These are phyloP conservation scores for Lochmaea capreae DNA, from an alignment of 2,888 invertebrate genomes.

Conservation along the genomic window DNA sequence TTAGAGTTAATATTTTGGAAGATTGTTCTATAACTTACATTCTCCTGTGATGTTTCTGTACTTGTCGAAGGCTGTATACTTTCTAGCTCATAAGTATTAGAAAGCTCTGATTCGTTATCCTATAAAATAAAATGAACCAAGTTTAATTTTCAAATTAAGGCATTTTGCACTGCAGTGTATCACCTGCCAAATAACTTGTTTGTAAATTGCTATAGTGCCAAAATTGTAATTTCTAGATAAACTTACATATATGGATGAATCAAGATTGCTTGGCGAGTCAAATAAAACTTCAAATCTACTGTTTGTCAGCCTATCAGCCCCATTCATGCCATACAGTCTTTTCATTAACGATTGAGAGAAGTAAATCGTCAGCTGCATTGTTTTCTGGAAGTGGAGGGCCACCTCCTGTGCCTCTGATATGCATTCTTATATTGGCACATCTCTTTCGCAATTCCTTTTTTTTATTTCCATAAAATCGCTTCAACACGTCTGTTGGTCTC, in stretches of 20 bases:
- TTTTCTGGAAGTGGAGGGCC: constrained; percentile 30
- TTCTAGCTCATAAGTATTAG: background rate
- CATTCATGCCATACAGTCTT: background rate
- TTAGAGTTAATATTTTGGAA: too few species aligned
- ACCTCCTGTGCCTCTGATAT: constrained; percentile 25
- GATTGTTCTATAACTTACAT: constrained; percentile 10
- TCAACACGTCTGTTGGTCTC: constrained; percentile 24
- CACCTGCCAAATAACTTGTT: constrained; percentile 6
- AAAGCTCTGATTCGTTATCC: background rate
- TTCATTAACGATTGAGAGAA: too few species aligned
- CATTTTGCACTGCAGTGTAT: background rate
- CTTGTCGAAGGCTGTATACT: background rate
- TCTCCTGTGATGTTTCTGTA: constrained; percentile 4
- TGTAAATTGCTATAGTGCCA: constrained; percentile 5
- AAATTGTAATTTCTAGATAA: too few species aligned
- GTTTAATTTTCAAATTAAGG: constrained; percentile 2
- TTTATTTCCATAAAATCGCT: constrained; percentile 28
- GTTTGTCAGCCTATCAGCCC: constrained; percentile 12
- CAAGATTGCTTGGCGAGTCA: constrained; percentile 13
- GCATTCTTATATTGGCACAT: constrained; percentile 20
- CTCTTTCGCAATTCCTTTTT: constrained; percentile 21
- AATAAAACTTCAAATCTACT: constrained; percentile 13
- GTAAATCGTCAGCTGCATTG: too few species aligned
- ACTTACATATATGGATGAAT: constrained; percentile 17
- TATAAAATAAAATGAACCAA: background rate